Percentiles rank a stretch among this genome's conserved stretches.
phyloP scores from a whole-genome alignment of 1,140 invertebrate genomes.

The Drosophila kurseongensis region DNA sequence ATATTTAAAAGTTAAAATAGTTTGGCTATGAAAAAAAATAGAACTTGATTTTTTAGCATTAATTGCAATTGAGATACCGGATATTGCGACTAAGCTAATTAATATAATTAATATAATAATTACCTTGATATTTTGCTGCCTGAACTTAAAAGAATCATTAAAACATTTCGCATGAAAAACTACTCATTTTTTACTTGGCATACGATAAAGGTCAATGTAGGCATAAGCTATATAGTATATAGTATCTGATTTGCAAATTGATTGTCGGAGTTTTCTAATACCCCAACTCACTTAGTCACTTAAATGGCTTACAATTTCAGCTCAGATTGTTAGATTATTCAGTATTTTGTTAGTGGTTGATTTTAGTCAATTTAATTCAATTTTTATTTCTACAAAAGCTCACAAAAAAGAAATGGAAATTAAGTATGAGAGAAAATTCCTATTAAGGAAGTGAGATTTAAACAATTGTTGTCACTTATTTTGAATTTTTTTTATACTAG shows the following conservation, averaged over 20 bases:
- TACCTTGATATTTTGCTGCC: neutral
- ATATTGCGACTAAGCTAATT: neutral
- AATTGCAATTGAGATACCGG: neutral
- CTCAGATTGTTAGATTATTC: neutral
- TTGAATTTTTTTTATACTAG: too few species aligned
- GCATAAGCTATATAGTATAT: neutral
- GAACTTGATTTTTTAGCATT: too few species aligned
- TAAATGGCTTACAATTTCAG: conserved; percentile 5
- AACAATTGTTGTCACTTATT: too few species aligned
- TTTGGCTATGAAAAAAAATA: too few species aligned
- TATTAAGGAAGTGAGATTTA: too few species aligned
- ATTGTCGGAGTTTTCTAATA: neutral
- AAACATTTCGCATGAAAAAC: conserved; percentile 4
- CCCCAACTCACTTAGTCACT: neutral
- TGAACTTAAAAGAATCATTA: conserved; percentile 1
- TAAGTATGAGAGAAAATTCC: neutral
- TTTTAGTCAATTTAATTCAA: neutral
- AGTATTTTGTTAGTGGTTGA: too few species aligned
- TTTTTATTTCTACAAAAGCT: too few species aligned
- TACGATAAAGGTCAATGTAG: neutral
- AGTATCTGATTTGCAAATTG: neutral
- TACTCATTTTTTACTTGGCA: conserved; percentile 1
- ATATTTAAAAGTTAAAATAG: neutral
- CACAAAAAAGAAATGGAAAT: neutral
- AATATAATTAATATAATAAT: neutral